Conservation (phyloP, 2,888 invertebrate genomes). For the Drosophila seclusa region DNA sequence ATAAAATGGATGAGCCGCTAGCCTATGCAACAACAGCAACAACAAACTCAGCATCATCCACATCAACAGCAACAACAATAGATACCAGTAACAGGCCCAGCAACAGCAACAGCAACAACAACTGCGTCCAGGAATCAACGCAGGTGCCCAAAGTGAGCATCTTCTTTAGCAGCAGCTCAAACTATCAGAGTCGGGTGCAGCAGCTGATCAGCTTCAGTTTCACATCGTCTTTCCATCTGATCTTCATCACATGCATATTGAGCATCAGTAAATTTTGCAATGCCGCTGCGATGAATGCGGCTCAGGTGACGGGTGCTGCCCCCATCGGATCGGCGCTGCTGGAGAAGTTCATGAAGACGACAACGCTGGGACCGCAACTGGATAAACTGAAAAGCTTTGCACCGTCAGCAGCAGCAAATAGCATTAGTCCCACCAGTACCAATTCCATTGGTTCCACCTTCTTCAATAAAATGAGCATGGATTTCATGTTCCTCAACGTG, state of each 20-base stretch:
- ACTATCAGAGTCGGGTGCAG: constrained; percentile 83
- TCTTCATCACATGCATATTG: constrained; percentile 82
- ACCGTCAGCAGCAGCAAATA: constrained; percentile 73
- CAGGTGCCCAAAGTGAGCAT: constrained; percentile 73
- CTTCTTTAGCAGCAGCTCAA: constrained; percentile 82
- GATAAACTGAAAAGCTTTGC: constrained; percentile 63
- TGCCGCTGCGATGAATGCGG: constrained; percentile 78
- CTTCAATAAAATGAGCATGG: constrained; percentile 65
- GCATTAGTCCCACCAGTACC: constrained; percentile 50
- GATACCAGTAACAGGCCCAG: neutral
- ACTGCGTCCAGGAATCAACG: constrained; percentile 29
- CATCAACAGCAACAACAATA: constrained; percentile 13
- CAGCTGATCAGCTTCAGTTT: constrained; percentile 84
- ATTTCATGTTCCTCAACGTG: constrained; percentile 81
- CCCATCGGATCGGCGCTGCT: constrained; percentile 76
- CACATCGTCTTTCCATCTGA: constrained; percentile 81
- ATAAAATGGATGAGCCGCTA: constrained; percentile 49
- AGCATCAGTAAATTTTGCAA: constrained; percentile 83
- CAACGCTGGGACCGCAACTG: constrained; percentile 70
- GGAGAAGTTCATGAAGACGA: constrained; percentile 76
- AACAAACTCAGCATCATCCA: neutral
- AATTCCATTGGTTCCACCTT: constrained; percentile 43
- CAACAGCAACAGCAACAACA: constrained; percentile 23
- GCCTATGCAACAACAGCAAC: constrained; percentile 17
- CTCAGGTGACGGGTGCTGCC: constrained; percentile 67